These are phyloP conservation scores for Saimiri boliviensis DNA, from an alignment of 2,113 vertebrate genomes.

Conservation along the genomic window DNA sequence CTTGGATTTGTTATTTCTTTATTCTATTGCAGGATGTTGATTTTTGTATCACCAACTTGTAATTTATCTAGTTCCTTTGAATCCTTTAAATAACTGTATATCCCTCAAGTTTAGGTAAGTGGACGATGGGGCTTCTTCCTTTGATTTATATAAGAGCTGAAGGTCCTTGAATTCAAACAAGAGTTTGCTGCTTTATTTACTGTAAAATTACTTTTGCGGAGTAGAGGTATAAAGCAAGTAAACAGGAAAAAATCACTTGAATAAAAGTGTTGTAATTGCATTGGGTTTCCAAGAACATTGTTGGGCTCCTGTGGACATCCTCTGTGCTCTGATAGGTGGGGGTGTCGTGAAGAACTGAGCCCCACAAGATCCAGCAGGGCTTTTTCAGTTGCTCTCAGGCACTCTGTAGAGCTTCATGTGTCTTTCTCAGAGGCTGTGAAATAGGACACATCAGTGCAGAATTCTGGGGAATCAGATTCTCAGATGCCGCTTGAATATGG, in stretches of 20 bases:
- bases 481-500: neutral
- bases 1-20: neutral
- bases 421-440: neutral
- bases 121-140: neutral
- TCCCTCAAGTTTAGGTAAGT: neutral
- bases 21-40: neutral
- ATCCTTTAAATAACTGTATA: neutral
- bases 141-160: neutral
- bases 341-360: neutral
- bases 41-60: neutral
- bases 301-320: neutral
- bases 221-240: neutral
- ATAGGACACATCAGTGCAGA: neutral
- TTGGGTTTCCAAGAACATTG: neutral
- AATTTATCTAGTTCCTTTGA: neutral
- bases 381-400: neutral
- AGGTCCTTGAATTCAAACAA: neutral
- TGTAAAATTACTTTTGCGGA: constrained; percentile 12
- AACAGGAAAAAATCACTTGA: neutral
- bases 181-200: neutral
- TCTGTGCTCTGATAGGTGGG: neutral
- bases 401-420: too few relatives aligned
- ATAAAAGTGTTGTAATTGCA: neutral
- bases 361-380: neutral
- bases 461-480: neutral